phyloP scores from a whole-genome alignment of 2,888 invertebrate genomes.

The Chrysomela aeneicollis region DNA sequence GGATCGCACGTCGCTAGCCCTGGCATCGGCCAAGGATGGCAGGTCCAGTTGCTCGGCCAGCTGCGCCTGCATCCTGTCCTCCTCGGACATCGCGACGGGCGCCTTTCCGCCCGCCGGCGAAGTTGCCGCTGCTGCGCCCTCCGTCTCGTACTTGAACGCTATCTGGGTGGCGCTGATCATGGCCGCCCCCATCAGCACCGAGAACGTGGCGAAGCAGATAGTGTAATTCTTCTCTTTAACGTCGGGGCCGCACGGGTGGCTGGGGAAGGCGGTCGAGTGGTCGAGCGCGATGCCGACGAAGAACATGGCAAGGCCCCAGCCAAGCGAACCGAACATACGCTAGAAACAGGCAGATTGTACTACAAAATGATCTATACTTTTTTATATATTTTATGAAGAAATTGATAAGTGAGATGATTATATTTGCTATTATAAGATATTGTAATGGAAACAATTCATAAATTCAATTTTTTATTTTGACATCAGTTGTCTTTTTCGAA shows the following conservation, averaged over 20 bases:
- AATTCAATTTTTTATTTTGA: too few species aligned
- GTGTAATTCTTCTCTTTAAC: slow-evolving; percentile 96
- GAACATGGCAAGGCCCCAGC: slow-evolving; percentile 99
- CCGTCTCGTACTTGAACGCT: slow-evolving; percentile 71
- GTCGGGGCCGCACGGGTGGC: slow-evolving; percentile 90
- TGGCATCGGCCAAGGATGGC: slow-evolving; percentile 76
- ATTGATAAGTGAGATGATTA: too few species aligned
- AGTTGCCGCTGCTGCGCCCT: slow-evolving; percentile 22
- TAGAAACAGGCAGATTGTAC: slow-evolving; percentile 8
- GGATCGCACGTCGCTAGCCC: slow-evolving; percentile 63
- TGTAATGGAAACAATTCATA: too few species aligned
- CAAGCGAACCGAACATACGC: slow-evolving; percentile 70
- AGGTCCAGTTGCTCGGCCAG: slow-evolving; percentile 83
- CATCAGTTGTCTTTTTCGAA: too few species aligned
- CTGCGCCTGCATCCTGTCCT: slow-evolving; percentile 85
- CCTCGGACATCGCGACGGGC: slow-evolving; percentile 65
- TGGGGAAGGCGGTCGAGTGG: slow-evolving; percentile 94
- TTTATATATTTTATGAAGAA: too few species aligned
- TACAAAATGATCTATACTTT: too few species aligned
- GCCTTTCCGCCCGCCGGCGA: slow-evolving; percentile 50
- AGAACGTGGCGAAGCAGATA: slow-evolving; percentile 97
- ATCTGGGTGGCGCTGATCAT: slow-evolving; percentile 91
- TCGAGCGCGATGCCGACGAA: slow-evolving; percentile 96
- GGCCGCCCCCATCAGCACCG: slow-evolving; percentile 95
- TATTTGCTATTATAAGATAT: too few species aligned